Evolutionary conservation across 2,113 vertebrate genomes (phyloP).

Genomic region (Abramis brama): DNA sequence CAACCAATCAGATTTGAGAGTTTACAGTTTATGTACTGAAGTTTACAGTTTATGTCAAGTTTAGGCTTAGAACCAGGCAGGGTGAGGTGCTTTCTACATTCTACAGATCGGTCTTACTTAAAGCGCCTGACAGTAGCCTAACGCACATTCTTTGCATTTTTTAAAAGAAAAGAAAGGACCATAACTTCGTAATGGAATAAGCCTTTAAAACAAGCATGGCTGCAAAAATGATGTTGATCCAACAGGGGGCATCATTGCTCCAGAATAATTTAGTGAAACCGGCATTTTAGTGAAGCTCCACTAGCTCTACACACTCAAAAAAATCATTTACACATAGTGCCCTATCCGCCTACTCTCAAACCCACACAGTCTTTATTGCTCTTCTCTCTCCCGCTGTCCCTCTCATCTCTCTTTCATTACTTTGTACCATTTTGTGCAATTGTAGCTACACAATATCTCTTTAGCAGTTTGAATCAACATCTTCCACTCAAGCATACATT

Average conservation of each 20-base stretch:
- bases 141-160: neutral
- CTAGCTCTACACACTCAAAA: neutral
- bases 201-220: neutral
- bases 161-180: neutral
- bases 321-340: constrained; percentile 33
- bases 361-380: constrained; percentile 44
- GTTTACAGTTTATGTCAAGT: too few species aligned
- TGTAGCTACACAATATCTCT: neutral
- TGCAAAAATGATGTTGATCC: constrained; percentile 35
- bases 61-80: too few species aligned
- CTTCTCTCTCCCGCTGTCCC: constrained; percentile 31
- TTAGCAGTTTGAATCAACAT: neutral
- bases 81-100: too few species aligned
- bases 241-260: constrained; percentile 69
- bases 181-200: neutral
- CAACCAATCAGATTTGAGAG: too few species aligned
- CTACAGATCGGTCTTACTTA: neutral
- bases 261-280: neutral
- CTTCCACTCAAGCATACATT: neutral
- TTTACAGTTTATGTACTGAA: too few species aligned
- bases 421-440: constrained; percentile 43
- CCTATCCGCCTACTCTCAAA: constrained; percentile 41
- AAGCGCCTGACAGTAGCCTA: neutral
- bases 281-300: neutral
- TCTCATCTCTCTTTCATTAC: constrained; percentile 37